phyloP scores from a whole-genome alignment of 2,113 vertebrate genomes.

The Penelope pileata region DNA sequence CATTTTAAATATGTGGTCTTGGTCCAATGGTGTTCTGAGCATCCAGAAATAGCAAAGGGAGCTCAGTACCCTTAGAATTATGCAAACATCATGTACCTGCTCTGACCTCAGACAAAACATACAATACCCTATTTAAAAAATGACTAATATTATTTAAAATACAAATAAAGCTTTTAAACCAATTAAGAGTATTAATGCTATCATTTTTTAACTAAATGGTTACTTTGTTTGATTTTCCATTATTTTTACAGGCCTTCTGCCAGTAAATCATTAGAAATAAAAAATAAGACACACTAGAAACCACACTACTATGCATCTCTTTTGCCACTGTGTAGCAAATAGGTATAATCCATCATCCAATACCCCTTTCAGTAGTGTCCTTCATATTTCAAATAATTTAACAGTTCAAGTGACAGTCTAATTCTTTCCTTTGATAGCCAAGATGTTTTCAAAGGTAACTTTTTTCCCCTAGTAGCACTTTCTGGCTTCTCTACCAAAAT shows the following conservation, averaged over 20 bases:
- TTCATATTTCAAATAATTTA: constrained; percentile 59
- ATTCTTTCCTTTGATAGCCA: constrained; percentile 65
- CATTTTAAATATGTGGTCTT: constrained; percentile 2
- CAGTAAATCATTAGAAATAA: constrained; percentile 58
- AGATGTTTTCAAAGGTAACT: constrained; percentile 57
- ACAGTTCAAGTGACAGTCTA: constrained; percentile 36
- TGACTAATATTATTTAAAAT: constrained; percentile 18
- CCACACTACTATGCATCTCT: background rate
- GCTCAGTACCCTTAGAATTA: constrained; percentile 17
- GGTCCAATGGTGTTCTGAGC: constrained; percentile 23
- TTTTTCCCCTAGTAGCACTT: background rate
- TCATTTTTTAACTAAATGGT: constrained; percentile 21
- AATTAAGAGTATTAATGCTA: constrained; percentile 34
- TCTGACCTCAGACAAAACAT: constrained; percentile 9
- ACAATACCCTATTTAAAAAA: constrained; percentile 38
- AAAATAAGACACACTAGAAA: constrained; percentile 36
- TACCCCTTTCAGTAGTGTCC: constrained; percentile 53
- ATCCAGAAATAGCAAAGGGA: constrained; percentile 41
- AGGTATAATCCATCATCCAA: constrained; percentile 72
- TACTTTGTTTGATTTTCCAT: constrained; percentile 52
- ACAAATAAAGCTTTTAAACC: constrained; percentile 10
- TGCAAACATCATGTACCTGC: constrained; percentile 35
- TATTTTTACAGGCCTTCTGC: constrained; percentile 53
- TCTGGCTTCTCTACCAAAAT: constrained; percentile 52
- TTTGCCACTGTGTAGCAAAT: constrained; percentile 59